Evolutionary conservation across 1,140 invertebrate species (phyloP).

Genomic region (Saxidomus purpurata): DNA sequence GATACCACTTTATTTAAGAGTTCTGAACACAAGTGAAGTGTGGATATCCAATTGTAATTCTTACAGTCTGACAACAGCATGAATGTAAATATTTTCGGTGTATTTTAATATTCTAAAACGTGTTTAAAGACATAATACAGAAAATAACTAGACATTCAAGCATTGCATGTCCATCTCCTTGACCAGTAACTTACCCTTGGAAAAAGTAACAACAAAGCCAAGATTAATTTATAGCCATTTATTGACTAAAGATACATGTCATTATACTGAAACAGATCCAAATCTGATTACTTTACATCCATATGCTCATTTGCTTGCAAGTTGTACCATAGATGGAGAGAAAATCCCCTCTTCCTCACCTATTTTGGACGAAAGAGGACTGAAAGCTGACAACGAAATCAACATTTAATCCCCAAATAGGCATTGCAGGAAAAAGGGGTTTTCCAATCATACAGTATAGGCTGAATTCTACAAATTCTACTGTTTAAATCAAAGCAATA

Average conservation of each 20-base stretch:
- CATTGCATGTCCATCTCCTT: no score
- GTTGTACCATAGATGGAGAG: background rate
- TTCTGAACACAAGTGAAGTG: no score
- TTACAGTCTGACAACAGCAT: no score
- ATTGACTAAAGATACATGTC: constrained; percentile 57
- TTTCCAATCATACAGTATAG: constrained; percentile 22
- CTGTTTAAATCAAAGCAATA: background rate
- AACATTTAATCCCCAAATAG: constrained; percentile 21
- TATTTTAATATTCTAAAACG: no score
- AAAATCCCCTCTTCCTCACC: constrained; percentile 54
- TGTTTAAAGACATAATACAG: no score
- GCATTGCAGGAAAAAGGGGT: constrained; percentile 2
- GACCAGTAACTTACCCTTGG: no score
- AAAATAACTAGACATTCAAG: no score
- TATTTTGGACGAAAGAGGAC: constrained; percentile 55
- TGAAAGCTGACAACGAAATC: constrained; percentile 49
- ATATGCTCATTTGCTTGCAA: constrained; percentile 21
- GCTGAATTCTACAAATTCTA: background rate
- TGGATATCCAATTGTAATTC: no score
- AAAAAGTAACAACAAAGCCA: background rate
- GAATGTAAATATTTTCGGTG: no score
- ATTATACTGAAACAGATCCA: constrained; percentile 41
- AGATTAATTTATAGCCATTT: constrained; percentile 63
- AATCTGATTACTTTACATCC: background rate
- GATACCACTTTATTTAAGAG: no score